Evolutionary conservation across 2,888 invertebrate species (phyloP), one percentile per base, ranked within the genome.

Genomic region (Andrena dorsata): DNA sequence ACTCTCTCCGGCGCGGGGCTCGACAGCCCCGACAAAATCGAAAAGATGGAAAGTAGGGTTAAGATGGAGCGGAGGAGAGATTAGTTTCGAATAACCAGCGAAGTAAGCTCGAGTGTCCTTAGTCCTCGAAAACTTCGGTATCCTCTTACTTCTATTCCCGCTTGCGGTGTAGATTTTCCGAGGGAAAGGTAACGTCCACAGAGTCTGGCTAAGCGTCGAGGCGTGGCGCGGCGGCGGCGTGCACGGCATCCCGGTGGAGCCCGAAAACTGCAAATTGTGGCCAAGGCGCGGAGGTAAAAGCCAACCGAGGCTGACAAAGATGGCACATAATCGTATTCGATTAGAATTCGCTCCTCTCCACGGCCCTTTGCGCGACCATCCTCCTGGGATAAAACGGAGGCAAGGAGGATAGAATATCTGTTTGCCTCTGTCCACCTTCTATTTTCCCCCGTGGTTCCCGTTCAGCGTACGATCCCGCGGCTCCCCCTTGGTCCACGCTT

Each of bases 241-340:
- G 13, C 28, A 7, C 66, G 47, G 66, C 66, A n/a, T n/a, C 28
- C 49, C 51, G 20, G 20, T 13, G 20, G 30, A 47, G 47, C 13
- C 26, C 28, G 28, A 28, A 49, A 28, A 28, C 13, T 41, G 41
- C 47, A 13, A 28, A 28, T 7, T 26, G 47, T 35, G 65, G 47
- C n/a, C 26, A 16, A 16, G 16, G 4, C 41, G 41, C 1, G 51
- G 20, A 8, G 51, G 8, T 51, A 20, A 20, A 20, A 51, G 51
- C 20, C 56, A 26, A 70, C 75, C 41, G 73, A 76, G 83, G 71
- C 87, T 90, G 80, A 91, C 91, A 89, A 90, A 90, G 89, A 86
- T 90, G 84, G 81, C 83, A 88, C 91, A 91, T 92, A 91, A 93
- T 92, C 89, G 92, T 92, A 92, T 92, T 92, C 91, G 92, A 92